These are phyloP conservation scores for Lordiphosa fenestrarum DNA, from an alignment of 2,888 invertebrate genomes.

Conservation along the genomic window DNA sequence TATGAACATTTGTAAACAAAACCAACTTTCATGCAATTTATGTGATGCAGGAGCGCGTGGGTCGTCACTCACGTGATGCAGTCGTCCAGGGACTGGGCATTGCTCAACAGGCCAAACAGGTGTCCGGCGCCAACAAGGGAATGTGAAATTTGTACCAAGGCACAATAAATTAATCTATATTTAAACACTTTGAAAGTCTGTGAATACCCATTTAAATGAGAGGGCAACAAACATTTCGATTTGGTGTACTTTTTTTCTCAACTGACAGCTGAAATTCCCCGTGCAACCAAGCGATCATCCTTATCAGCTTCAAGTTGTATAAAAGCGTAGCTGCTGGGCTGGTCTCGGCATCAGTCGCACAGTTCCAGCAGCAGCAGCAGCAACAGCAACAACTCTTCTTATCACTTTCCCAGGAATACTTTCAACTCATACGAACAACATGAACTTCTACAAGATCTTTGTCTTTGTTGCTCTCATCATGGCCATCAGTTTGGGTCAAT, in stretches of 20 bases:
- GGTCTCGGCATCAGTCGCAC: constrained; percentile 25
- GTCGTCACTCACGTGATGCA: constrained; percentile 67
- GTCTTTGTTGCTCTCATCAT: constrained; percentile 62
- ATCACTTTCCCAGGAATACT: neutral
- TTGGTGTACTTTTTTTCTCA: constrained; percentile 2
- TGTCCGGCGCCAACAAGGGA: constrained; percentile 58
- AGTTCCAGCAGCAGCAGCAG: constrained; percentile 5
- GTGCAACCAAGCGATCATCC: neutral
- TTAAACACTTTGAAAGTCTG: neutral
- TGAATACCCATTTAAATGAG: neutral
- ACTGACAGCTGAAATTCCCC: constrained; percentile 5
- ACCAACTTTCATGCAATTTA: neutral
- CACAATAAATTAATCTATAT: no score
- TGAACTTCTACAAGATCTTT: constrained; percentile 66
- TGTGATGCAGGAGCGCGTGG: constrained; percentile 57
- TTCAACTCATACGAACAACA: constrained; percentile 11
- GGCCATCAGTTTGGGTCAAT: constrained; percentile 59
- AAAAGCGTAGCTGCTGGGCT: constrained; percentile 6
- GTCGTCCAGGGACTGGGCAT: constrained; percentile 61
- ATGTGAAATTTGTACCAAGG: neutral
- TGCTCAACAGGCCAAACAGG: constrained; percentile 69
- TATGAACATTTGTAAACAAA: neutral
- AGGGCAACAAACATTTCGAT: neutral
- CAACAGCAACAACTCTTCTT: neutral
- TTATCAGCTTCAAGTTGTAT: constrained; percentile 5